Evolutionary conservation across 2,113 vertebrate species (phyloP), one percentile per base, ranked within the genome.

Genomic region (Petrocephalus zakoni): DNA sequence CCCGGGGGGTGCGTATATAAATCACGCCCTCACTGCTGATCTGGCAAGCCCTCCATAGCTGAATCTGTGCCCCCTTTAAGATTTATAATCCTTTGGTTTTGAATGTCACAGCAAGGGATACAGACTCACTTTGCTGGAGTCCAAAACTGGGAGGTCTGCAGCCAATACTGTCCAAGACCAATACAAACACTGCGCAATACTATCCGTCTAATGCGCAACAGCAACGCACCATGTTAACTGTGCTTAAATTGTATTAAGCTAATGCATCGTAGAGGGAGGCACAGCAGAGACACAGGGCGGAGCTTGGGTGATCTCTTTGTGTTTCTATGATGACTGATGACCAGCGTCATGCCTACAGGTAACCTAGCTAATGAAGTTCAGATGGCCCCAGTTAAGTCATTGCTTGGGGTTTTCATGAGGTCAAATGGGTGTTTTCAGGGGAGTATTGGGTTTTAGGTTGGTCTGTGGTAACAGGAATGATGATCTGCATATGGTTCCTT

Each of bases 401-500:
- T 78, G 5, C 72, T 42, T 75, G 72, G 72, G 34, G 34, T 42
- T 37, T 37, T 42, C 34, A 42, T 42, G 34, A 78, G 72, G 72
- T 78, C 72, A 78, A 19, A 78, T 78, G 15, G 15, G 13, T 78
- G 34, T 34, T 15, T 78, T 78, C 15, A 42, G 72, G 72, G 72
- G 34, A 17, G 72, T 15, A 78, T 15, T 19, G 34, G 15, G 34
- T 37, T 37, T 78, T 78, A 7, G 72, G 6, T 1, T 1, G 72
- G 72, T 78, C 72, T 78, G 72, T 34, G 72, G 72, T 78, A 78
- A 78, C 13, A 78, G 29, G 72, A 78, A 78, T 34, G 72, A 68
- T 68, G 61, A n/a, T 29, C n/a, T 68, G 61, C 25, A 68, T 29
- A 68, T 78, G 72, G 34, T 42, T 78, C 72, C 72, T 78, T 78